Percentiles rank a stretch among this genome's conserved stretches.
Conservation (phyloP, 2,888 invertebrate species). For the Nasonia oneida region DNA sequence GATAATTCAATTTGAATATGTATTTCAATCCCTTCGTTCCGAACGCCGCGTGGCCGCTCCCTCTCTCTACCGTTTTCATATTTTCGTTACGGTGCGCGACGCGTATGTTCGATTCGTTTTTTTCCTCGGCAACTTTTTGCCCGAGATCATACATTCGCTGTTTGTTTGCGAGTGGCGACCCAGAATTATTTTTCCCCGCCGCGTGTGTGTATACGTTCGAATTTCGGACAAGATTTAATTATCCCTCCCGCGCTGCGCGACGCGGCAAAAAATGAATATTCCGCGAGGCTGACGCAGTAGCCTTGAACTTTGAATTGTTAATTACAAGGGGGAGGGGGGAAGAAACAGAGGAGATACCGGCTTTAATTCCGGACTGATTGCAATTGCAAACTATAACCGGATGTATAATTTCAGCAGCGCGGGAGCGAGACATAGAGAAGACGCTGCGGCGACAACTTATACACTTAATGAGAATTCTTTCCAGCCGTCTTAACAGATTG, state of each 20-base stretch:
- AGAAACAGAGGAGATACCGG: neutral
- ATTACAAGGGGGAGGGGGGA: neutral
- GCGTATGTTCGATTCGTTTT: neutral
- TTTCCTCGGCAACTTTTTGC: neutral
- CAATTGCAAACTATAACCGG: constrained; percentile 52
- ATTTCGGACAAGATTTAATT: neutral
- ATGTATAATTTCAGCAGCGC: constrained; percentile 34
- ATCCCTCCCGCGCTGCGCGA: neutral
- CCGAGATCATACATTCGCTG: neutral
- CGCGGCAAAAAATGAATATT: constrained; percentile 4
- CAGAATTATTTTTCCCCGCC: neutral
- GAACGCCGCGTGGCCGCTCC: neutral
- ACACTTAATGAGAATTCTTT: constrained; percentile 61
- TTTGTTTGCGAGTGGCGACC: constrained; percentile 28
- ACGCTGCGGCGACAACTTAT: constrained; percentile 26
- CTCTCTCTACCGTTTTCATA: constrained; percentile 25
- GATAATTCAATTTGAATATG: constrained; percentile 79
- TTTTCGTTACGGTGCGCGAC: constrained; percentile 34
- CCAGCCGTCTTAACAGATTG: constrained; percentile 46
- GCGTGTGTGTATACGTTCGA: neutral
- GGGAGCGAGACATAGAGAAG: constrained; percentile 29
- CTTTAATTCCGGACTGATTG: constrained; percentile 20
- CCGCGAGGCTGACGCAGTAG: neutral
- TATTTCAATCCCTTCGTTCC: constrained; percentile 68
- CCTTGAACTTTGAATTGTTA: constrained; percentile 1